phyloP scores from a whole-genome alignment of 92 coral and sea anemone species.

The Porites evermanni region DNA sequence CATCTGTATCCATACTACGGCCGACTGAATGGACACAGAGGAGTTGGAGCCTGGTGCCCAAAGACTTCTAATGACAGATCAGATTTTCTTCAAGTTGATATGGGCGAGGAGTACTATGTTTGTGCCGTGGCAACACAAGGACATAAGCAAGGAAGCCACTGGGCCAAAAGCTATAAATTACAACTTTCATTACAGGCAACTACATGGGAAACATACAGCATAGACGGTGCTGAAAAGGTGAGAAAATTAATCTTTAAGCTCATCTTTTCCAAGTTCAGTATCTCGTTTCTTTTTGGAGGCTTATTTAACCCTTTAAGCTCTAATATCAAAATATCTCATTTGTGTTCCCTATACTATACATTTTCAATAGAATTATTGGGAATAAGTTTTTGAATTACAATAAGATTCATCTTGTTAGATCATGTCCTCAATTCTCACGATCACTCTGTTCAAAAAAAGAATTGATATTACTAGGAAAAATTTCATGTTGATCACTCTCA shows the following conservation, averaged over 20 bases:
- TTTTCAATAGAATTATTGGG: no score
- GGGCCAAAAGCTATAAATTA: not conserved
- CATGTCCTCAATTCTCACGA: no score
- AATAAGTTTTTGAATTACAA: no score
- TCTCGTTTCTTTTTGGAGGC: no score
- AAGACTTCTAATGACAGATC: not conserved
- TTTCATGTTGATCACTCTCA: no score
- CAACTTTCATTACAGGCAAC: not conserved
- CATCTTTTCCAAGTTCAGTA: no score
- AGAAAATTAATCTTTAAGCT: not conserved
- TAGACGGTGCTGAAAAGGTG: not conserved
- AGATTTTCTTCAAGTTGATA: constrained; percentile 8
- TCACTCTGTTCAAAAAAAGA: no score
- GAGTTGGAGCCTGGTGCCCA: not conserved
- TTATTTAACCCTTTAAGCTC: no score
- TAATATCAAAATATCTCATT: no score
- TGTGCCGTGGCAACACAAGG: constrained; percentile 10
- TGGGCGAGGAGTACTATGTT: not conserved
- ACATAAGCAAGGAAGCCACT: not conserved
- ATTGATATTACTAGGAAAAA: no score
- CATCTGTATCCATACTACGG: not conserved
- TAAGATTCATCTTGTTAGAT: no score
- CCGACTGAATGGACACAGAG: not conserved
- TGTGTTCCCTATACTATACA: no score
- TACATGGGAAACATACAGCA: not conserved